Conservation (phyloP, 2,888 invertebrate genomes). For the Isoperla grammatica region DNA sequence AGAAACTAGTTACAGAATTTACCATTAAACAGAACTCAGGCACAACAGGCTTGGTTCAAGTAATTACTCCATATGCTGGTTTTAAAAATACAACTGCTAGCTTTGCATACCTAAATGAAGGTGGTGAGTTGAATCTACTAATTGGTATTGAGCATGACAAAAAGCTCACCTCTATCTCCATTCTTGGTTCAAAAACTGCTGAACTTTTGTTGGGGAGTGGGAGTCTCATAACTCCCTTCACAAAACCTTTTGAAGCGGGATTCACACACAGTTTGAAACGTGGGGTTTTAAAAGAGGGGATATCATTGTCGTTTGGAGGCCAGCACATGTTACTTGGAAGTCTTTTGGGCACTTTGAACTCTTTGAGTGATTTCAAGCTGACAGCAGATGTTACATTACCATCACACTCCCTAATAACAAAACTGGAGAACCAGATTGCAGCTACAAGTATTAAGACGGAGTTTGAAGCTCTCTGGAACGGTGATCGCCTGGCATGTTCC, state of each 20-base stretch:
- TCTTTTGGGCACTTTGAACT: slow-evolving; percentile 17
- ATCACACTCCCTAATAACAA: slow-evolving; percentile 13
- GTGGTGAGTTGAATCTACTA: not conserved
- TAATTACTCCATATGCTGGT: slow-evolving; percentile 27
- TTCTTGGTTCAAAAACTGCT: slow-evolving; percentile 15
- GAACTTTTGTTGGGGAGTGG: slow-evolving; percentile 9
- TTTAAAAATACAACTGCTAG: slow-evolving; percentile 24
- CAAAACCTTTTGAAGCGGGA: slow-evolving; percentile 6
- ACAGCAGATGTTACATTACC: slow-evolving; percentile 11
- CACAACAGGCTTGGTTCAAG: slow-evolving; percentile 4
- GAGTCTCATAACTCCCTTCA: slow-evolving; percentile 18
- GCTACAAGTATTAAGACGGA: slow-evolving; percentile 8
- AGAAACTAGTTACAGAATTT: slow-evolving; percentile 14
- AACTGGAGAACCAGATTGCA: slow-evolving; percentile 8
- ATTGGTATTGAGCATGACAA: slow-evolving; percentile 15
- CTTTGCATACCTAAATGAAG: not conserved
- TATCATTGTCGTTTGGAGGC: slow-evolving; percentile 15
- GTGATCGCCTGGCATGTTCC: not conserved
- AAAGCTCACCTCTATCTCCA: not conserved
- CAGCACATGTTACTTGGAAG: slow-evolving; percentile 13
- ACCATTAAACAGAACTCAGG: not conserved
- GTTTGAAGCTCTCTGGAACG: slow-evolving; percentile 21
- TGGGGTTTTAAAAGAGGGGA: slow-evolving; percentile 11
- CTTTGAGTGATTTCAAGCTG: slow-evolving; percentile 18
- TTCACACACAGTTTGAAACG: slow-evolving; percentile 14